Base-by-base conservation (phyloP, 2,888 invertebrate species). In the Tenthredo scrophulariae region DNA sequence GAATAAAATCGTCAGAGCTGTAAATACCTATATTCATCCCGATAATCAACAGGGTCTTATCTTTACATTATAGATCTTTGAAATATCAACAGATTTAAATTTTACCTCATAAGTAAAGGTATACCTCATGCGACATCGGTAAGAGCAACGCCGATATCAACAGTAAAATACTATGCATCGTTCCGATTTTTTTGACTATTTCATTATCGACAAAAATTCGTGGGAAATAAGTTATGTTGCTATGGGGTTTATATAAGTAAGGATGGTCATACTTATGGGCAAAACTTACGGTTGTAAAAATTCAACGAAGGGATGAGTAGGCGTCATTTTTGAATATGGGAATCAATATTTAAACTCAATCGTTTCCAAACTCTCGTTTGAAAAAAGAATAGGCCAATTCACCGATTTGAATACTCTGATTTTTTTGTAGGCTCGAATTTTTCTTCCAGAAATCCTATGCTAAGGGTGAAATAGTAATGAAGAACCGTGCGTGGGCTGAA, bases 301-400 rank as follows among this genome's bases (percentile, higher is more conserved):
- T 67, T 33, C 67, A 15, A 67, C 67, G 67, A 33, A 67, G 5
- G 18, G 33, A 18, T 33, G 29, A 67, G 18, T 67, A 15, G 33
- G 18, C 29, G 7, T 67, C 33, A 33, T 67, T 67, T 67, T 67
- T 18, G 4, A 18, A 67, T 18, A 67, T 67, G 13, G 4, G 6
- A 67, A 18, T 26, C 33, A 67, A 67, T 67, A 67, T 67, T 67
- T 33, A 67, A 15, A 33, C 67, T 67, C 67, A 67, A 67, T 67
- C 33, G 67, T 67, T 67, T 67, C 33, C 6, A 2, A 22, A 62
- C 22, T 9, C 62, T 67, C 67, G 26, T 15, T 67, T 13, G 0
- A 33, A 33, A 67, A 67, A 22, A 22, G 10, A 67, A 67, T 67
- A 13, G 33, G 33, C 29, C 15, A 15, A 46, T 46, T 46, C 46